Evolutionary conservation across 2,113 vertebrate genomes (phyloP), one percentile per base, ranked within the genome.

Genomic region (Thomomys bottae): DNA sequence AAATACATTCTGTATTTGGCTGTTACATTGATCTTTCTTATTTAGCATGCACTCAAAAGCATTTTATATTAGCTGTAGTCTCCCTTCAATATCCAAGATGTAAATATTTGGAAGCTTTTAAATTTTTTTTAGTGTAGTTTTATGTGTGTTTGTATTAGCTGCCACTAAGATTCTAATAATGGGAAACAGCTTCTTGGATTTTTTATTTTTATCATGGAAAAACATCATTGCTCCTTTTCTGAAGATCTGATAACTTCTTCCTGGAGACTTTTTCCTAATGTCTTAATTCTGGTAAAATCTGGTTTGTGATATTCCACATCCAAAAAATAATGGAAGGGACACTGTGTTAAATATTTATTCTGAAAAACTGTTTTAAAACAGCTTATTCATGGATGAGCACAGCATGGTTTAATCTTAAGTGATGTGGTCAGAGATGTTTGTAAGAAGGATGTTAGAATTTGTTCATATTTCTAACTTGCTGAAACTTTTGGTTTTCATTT

Each of bases 271-370:
- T 87, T 54, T 78, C n/a, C 30, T 86, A 7, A 8, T 45, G 12
- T 40, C 9, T 59, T 72, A 66, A 45, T 91, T 95, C 5, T 59
- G 63, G 8, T 80, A 45, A 30, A 94, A 90, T 30, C 34, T 36
- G 12, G 75, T 8, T 2, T 14, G 28, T 72, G 76, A 11, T 38
- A 20, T 49, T 24, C 42, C 18, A 30, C 23, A n/a, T 68, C 18
- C 6, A 71, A 77, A 75, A 82, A 38, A 92, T n/a, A 88, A 84
- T 32, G 12, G 42, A 76, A 94, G 63, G 5, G 79, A 82, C 0
- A 28, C 86, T 54, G n/a, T 71, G 67, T 84, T 76, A 91, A 83
- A 79, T n/a, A 77, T 86, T 88, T 30, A 67, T 88, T 38, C 18
- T 77, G 32, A 92, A 72, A 87, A 87, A 38, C 10, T 45, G 23